Evolutionary conservation across 2,888 invertebrate genomes (phyloP), one percentile per base, ranked within the genome.

Genomic region (Hirtodrosophila histrioides): DNA sequence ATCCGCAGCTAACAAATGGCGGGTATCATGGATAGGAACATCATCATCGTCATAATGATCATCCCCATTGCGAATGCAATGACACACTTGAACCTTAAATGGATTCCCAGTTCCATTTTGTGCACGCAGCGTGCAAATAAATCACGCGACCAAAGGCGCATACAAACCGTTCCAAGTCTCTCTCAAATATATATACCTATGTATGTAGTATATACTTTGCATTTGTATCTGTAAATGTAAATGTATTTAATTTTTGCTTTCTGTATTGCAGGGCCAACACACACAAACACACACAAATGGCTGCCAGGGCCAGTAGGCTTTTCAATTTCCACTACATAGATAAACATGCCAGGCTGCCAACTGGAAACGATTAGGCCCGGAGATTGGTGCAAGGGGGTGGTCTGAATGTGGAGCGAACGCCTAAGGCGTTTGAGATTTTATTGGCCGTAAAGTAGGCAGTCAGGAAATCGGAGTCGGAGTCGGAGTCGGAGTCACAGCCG

Each of bases 391-490:
- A 23, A 10, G n/a, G 9, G 5, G 37, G 9, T 12, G 11, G 6
- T 12, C 8, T 31, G 49, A 54, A 65, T 54, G 33, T 58, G 53
- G 40, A 62, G 45, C 51, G 48, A 39, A 56, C 50, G 80, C 77
- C 68, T 69, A 53, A 73, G 69, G 83, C 88, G 77, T 88, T 17
- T 84, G 62, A 69, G 70, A 80, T 88, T 84, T 86, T 88, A 88
- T 88, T 88, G 86, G 77, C 75, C 86, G 69, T 86, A 86, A 84
- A 79, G 84, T 69, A 79, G 83, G 69, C 75, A 68, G 70, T 71
- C 69, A 76, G 87, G 79, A 79, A 86, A 87, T 78, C 60, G 72
- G 77, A 77, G 83, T 53, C 56, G 37, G n/a, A n/a, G n/a, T n/a
- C n/a, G n/a, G n/a, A n/a, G n/a, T 78, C 60, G 72, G 77, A 77